Evolutionary conservation across 30 jellyfish, hydroid and myxozoan genomes (phyloP).

Genomic region (Clytia hemisphaerica): DNA sequence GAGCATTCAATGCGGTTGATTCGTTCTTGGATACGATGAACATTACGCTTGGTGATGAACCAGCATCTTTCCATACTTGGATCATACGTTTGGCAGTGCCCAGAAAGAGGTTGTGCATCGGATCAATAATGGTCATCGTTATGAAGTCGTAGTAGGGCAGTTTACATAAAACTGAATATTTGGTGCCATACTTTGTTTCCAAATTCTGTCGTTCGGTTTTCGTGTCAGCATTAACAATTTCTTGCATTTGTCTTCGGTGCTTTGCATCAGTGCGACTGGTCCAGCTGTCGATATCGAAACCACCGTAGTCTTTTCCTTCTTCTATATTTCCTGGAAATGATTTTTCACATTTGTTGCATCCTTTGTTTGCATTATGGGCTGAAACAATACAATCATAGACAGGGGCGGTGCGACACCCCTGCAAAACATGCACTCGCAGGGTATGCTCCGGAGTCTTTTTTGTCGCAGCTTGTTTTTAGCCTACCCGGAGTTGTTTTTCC

Average conservation of each 20-base stretch:
- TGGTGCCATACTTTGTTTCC: constrained; percentile 11
- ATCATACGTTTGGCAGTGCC: not conserved
- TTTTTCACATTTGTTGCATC: constrained; percentile 30
- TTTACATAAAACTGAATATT: constrained; percentile 16
- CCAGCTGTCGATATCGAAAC: constrained; percentile 27
- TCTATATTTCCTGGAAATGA: constrained; percentile 21
- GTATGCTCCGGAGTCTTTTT: no score
- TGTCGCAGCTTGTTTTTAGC: no score
- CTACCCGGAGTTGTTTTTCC: no score
- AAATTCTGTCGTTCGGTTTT: not conserved
- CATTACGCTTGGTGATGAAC: not conserved
- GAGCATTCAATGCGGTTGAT: not conserved
- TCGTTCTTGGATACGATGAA: not conserved
- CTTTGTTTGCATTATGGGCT: no score
- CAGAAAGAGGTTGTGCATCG: constrained; percentile 23
- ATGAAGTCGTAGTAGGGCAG: constrained; percentile 9
- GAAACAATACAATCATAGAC: no score
- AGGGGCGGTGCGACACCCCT: no score
- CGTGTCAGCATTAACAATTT: not conserved
- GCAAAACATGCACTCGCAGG: no score
- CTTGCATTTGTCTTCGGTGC: constrained; percentile 17
- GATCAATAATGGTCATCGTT: constrained; percentile 25
- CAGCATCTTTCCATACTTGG: not conserved
- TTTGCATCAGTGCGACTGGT: constrained; percentile 11
- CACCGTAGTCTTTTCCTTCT: constrained; percentile 4